Evolutionary conservation across 2,113 vertebrate species (phyloP).

Genomic region (Cyanocitta stelleri): DNA sequence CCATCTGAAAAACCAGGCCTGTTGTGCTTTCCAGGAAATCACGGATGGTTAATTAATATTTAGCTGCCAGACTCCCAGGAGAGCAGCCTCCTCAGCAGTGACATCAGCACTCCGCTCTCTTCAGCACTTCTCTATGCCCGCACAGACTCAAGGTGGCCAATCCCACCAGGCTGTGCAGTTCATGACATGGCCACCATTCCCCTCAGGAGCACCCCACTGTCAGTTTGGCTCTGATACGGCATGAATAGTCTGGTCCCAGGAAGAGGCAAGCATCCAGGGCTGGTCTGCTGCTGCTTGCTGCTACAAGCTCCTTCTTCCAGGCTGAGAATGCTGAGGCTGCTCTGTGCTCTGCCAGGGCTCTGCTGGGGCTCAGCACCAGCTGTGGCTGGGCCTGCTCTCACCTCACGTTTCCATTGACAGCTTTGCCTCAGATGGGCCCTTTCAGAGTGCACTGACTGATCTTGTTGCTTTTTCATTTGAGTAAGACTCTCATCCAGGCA

Average conservation of each 20-base stretch:
- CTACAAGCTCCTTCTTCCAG: not conserved
- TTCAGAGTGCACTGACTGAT: not conserved
- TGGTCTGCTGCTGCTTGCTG: not conserved
- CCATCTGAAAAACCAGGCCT: not conserved
- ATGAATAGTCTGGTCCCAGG: not conserved
- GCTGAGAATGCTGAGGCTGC: not conserved
- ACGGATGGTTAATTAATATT: not conserved
- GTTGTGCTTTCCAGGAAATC: not conserved
- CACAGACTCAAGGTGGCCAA: not conserved
- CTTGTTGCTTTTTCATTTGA: not conserved
- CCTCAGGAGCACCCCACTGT: not conserved
- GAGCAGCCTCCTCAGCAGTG: not conserved
- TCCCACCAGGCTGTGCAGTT: accelerated
- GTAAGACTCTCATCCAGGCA: slow-evolving; percentile 38
- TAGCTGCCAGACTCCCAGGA: not conserved
- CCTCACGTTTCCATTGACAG: accelerated
- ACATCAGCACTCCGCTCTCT: not conserved
- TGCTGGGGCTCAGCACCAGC: not conserved
- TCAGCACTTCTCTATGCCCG: not conserved
- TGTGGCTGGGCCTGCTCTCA: accelerated
- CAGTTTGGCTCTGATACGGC: not conserved
- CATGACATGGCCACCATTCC: accelerated
- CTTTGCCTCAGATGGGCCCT: not conserved
- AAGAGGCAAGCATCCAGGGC: not conserved
- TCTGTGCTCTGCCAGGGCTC: not conserved